Base-by-base conservation (phyloP, 2,888 invertebrate genomes). In the Bombylius discolor region DNA sequence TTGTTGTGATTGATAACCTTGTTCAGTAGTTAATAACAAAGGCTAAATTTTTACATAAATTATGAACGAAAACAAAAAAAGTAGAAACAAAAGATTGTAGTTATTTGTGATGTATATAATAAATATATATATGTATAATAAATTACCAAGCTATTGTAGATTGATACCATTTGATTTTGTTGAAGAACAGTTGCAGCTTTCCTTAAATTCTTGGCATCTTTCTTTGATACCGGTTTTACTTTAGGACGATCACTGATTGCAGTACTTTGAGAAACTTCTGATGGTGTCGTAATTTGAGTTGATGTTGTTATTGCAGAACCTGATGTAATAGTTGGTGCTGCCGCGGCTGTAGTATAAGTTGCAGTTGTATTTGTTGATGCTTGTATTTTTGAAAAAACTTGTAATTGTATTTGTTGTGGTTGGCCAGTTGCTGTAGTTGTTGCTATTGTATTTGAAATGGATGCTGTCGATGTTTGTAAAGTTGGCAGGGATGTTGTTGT, bases 161-260 rank as follows among this genome's bases (percentile, higher is more conserved):
- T 73, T 56, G 73, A 73, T 60, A 73, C 73, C 74, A 73, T 74
- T 65, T 71, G 72, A 60, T 73, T 72, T 57, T 70, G 71, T 62
- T 71, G 71, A 54, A 72, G 62, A 62, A 75, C 68, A 59, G 75
- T 72, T 57, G 76, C 72, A 64, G 78, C 76, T 71, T 87, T 87
- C 64, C 85, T 79, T 59, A 81, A 77, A 68, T 82, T 83, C 72
- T 88, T 88, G 52, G 84, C 81, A 69, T 87, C 88, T 71, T 88
- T 89, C 70, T 89, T 87, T 52, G 85, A 83, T 53, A 83, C 83
- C 47, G 87, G 84, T 73, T 89, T 90, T 49, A 85, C 88, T 73
- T 88, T 89, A 58, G 88, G 87, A 65, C 89, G 81, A 74, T 90
- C 89, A 75, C 87, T 87, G 65, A 89, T 86, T 61, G 87, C 85